phyloP scores from a whole-genome alignment of 2,888 invertebrate genomes.

The Polydesmus complanatus region DNA sequence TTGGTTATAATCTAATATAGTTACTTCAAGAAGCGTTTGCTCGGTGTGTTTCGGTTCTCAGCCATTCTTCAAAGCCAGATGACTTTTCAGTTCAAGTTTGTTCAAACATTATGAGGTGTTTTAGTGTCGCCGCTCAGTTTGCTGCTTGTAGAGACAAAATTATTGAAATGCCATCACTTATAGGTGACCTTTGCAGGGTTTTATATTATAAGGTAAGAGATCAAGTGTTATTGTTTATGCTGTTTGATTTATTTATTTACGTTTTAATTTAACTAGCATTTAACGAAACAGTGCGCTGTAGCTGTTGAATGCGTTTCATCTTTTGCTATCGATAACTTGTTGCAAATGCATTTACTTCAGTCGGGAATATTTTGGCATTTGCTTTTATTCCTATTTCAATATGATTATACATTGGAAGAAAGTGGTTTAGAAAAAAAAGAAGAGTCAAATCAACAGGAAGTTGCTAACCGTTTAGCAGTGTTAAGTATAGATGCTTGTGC shows the following conservation, averaged over 20 bases:
- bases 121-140: conserved; percentile 91
- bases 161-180: conserved; percentile 71
- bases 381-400: conserved; percentile 75
- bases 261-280: conserved; percentile 44
- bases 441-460: conserved; percentile 75
- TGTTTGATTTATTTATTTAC: not conserved
- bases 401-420: conserved; percentile 94
- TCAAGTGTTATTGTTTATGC: not conserved
- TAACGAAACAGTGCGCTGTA: conserved; percentile 66
- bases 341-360: conserved; percentile 69
- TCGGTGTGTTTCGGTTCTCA: conserved; percentile 83
- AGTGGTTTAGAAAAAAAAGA: conserved; percentile 78
- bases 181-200: conserved; percentile 71
- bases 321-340: conserved; percentile 65
- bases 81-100: conserved; percentile 84
- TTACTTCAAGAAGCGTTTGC: conserved; percentile 74
- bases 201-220: conserved; percentile 61
- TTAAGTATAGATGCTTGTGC: conserved; percentile 72
- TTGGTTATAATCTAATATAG: conserved; percentile 25
- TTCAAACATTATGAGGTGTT: conserved; percentile 76
- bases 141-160: conserved; percentile 75
- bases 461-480: conserved; percentile 82
- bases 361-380: conserved; percentile 86
- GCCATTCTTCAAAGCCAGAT: conserved; percentile 54
- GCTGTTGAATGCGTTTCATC: conserved; percentile 84